Evolutionary conservation across 2,797 vertebrate genomes (phyloP), one percentile per base, ranked within the genome.

Genomic region (Syngnathus rostellatus): DNA sequence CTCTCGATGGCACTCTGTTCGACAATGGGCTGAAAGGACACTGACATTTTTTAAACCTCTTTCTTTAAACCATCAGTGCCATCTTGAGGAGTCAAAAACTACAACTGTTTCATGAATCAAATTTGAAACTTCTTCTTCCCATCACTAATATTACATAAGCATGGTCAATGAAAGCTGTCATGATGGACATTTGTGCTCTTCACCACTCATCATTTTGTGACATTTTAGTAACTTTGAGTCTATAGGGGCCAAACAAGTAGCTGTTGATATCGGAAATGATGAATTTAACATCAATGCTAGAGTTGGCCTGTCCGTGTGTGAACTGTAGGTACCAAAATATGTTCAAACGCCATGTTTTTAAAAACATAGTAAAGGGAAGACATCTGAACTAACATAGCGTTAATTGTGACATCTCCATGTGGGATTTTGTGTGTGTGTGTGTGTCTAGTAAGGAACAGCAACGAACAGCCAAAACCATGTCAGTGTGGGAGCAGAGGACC

Each of bases 401-500:
- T 62, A 14, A 45, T 62, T 60, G 38, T 41, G 10, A 61, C 8
- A 21, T 60, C 45, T 62, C 7, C 21, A 8, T 43, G 60, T 31
- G 41, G 40, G 40, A 5, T 53, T 31, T 25, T 62, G 7, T 25
- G 11, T 45, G 2, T 11, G 41, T 43, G 12, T 45, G 43, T 25
- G 41, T 31, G 68, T 83, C 55, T 87, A 98, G 95, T 85, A 97
- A 93, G 84, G 96, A 98, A 75, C 89, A 90, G 89, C 94, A 94
- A 88, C 92, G 93, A 17, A 88, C 93, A 1, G 85, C 90, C 59
- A 96, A 97, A 83, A 79, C 90, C 68, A 94, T 93, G 88, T 99
- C 97, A 0, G 90, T 99, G 55, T 99, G 97, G 97, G 97, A 99
- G 86, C 97, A 99, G 88, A 92, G 95, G 73, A 95, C 95, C 79